phyloP scores from a whole-genome alignment of 2,113 vertebrate species.

The Ascaphus truei region DNA sequence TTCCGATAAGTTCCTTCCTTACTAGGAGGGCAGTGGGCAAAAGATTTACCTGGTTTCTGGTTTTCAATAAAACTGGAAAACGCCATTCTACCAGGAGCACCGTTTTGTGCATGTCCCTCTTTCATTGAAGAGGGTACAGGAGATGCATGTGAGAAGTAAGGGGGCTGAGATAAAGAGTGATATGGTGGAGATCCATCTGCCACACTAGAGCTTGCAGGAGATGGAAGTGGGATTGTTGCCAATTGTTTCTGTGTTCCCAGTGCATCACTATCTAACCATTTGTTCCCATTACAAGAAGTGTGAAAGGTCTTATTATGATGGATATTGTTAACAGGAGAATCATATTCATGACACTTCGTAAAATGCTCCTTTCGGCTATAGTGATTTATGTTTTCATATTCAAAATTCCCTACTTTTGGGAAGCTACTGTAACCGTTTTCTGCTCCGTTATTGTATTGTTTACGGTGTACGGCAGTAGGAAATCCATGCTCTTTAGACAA shows the following conservation, averaged over 20 bases:
- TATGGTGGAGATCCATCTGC: conserved; percentile 34
- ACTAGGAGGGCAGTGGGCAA: accelerated
- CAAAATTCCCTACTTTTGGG: conserved; percentile 16
- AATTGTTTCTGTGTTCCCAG: conserved; percentile 26
- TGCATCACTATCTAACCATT: conserved; percentile 29
- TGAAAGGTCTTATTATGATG: conserved; percentile 34
- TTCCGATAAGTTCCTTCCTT: conserved; percentile 15
- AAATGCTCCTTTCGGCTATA: conserved; percentile 25
- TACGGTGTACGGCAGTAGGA: conserved; percentile 13
- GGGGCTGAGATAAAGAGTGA: conserved; percentile 8
- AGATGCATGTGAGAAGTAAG: conserved; percentile 33
- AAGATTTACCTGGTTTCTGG: not conserved
- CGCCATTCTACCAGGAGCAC: not conserved
- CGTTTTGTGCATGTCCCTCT: conserved; percentile 19
- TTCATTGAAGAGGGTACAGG: conserved; percentile 29
- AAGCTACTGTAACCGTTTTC: conserved; percentile 35
- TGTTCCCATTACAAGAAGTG: not conserved
- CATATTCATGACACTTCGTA: not conserved
- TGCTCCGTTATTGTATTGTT: conserved; percentile 13
- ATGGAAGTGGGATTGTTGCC: not conserved
- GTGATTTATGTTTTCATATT: conserved; percentile 9
- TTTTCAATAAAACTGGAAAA: conserved; percentile 17
- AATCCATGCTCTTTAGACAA: conserved; percentile 42
- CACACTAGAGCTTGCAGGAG: conserved; percentile 39
- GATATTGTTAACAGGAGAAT: conserved; percentile 13